Evolutionary conservation across 2,888 invertebrate genomes (phyloP).

Genomic region (Mythimna albipuncta): DNA sequence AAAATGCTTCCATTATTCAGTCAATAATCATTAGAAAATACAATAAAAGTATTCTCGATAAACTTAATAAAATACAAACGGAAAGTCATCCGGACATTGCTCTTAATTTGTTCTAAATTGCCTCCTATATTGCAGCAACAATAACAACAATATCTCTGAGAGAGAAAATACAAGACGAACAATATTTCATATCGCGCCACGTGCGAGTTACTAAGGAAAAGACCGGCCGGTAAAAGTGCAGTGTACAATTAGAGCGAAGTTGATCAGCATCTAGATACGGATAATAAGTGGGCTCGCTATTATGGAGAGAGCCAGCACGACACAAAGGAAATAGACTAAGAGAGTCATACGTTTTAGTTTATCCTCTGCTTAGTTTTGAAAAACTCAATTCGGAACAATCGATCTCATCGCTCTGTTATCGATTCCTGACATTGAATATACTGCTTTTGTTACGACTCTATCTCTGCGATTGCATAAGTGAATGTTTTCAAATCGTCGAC

Average conservation of each 20-base stretch:
- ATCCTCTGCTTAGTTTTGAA: slow-evolving; percentile 37
- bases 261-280: slow-evolving; percentile 81
- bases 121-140: slow-evolving; percentile 39
- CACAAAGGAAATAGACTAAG: slow-evolving; percentile 59
- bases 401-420: slow-evolving; percentile 5
- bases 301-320: slow-evolving; percentile 81
- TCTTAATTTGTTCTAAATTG: slow-evolving; percentile 59
- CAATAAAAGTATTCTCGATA: slow-evolving; percentile 28
- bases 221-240: slow-evolving; percentile 72
- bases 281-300: slow-evolving; percentile 78
- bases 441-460: neutral
- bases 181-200: slow-evolving; percentile 37
- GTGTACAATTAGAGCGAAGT: slow-evolving; percentile 81
- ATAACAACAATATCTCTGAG: slow-evolving; percentile 31
- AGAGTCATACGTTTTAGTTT: slow-evolving; percentile 57
- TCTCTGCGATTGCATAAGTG: slow-evolving; percentile 35
- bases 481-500: slow-evolving; percentile 42
- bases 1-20: neutral
- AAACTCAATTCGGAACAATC: slow-evolving; percentile 8
- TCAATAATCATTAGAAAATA: slow-evolving; percentile 26
- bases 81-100: slow-evolving; percentile 50
- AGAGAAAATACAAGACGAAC: slow-evolving; percentile 54
- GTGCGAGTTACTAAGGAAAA: slow-evolving; percentile 30
- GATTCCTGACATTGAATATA: slow-evolving; percentile 35
- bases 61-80: slow-evolving; percentile 32